Conservation (phyloP, 2,888 invertebrate species). For the Drosophila rubida region DNA sequence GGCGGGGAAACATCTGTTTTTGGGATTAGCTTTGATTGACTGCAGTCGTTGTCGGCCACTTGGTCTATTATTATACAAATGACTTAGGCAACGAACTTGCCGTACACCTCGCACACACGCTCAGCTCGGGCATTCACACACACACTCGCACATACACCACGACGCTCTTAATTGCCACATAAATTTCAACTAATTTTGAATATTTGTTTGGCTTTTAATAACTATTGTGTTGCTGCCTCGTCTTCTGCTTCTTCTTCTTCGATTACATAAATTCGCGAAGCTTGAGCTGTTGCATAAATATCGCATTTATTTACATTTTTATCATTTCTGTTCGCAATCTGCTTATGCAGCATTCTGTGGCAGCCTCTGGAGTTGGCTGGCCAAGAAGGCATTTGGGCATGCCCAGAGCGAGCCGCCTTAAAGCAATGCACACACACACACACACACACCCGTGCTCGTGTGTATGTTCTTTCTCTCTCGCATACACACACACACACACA, state of each 20-base stretch:
- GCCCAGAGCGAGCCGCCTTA: conserved; percentile 54
- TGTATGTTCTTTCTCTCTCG: conserved; percentile 22
- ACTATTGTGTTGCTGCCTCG: conserved; percentile 1
- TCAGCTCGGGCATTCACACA: not conserved
- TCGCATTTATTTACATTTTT: conserved; percentile 44
- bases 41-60: conserved; percentile 8
- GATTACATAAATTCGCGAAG: conserved; percentile 42
- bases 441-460: conserved; percentile 14
- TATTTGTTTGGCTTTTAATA: conserved; percentile 34
- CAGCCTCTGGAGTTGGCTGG: conserved; percentile 56
- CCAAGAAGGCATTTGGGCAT: conserved; percentile 58
- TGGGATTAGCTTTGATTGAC: conserved; percentile 37
- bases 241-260: too few relatives aligned
- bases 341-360: conserved; percentile 46
- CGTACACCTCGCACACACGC: conserved; percentile 20
- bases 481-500: conserved; percentile 14
- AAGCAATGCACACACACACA: conserved; percentile 47
- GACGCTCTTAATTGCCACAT: conserved; percentile 35
- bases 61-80: conserved; percentile 53
- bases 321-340: conserved; percentile 45
- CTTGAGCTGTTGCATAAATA: conserved; percentile 21
- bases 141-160: not conserved
- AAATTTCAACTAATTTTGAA: conserved; percentile 42
- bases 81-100: conserved; percentile 60
- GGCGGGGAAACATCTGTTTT: conserved; percentile 7